phyloP scores from a whole-genome alignment of 1,140 invertebrate species.

The Bombus vancouverensis region DNA sequence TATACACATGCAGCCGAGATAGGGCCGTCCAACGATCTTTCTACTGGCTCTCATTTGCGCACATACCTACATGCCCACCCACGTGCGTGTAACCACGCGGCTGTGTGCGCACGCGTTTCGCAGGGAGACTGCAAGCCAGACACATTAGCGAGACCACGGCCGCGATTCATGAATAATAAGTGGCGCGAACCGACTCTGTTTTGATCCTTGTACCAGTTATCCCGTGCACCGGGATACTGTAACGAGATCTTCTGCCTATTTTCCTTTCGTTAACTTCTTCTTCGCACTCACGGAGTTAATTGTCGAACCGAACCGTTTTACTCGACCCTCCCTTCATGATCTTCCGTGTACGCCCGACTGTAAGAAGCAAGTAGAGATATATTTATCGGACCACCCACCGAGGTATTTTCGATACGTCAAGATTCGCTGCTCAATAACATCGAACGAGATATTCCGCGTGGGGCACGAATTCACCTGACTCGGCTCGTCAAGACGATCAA shows the following conservation, averaged over 20 bases:
- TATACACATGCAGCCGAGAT: slow-evolving; percentile 48
- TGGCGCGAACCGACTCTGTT: slow-evolving; percentile 54
- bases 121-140: slow-evolving; percentile 37
- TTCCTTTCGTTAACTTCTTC: slow-evolving; percentile 9
- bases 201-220: slow-evolving; percentile 52
- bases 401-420: neutral
- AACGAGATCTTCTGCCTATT: slow-evolving; percentile 30
- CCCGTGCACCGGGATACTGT: neutral
- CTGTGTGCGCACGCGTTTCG: slow-evolving; percentile 22
- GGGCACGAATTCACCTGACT: neutral
- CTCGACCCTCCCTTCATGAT: neutral
- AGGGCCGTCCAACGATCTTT: slow-evolving; percentile 52
- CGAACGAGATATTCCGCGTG: neutral
- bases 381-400: slow-evolving; percentile 12
- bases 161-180: slow-evolving; percentile 66
- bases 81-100: slow-evolving; percentile 61
- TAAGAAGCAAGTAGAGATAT: neutral
- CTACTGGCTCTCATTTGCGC: slow-evolving; percentile 66
- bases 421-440: neutral
- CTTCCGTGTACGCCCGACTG: neutral
- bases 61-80: slow-evolving; percentile 58
- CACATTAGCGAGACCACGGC: slow-evolving; percentile 52
- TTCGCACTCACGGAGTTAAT: neutral
- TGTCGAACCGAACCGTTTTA: neutral
- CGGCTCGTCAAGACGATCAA: neutral